These are phyloP conservation scores for Dendrolimus houi DNA, from an alignment of 2,888 invertebrate genomes.

Conservation along the genomic window DNA sequence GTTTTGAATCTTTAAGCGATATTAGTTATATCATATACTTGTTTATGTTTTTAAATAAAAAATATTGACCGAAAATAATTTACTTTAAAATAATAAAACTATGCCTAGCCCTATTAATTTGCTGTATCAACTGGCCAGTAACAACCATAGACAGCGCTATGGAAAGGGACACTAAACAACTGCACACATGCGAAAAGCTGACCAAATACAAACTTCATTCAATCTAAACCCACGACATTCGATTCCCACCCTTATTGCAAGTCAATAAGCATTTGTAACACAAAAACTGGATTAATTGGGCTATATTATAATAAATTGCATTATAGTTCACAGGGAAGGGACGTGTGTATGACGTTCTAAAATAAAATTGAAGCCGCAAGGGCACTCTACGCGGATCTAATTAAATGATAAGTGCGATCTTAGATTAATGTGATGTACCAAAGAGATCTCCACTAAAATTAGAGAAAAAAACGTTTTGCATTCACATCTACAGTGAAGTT, in stretches of 20 bases:
- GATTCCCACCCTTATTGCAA: conserved; percentile 26
- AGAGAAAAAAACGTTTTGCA: conserved; percentile 17
- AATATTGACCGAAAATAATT: too few relatives aligned
- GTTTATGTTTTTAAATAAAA: too few relatives aligned
- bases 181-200: neutral
- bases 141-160: conserved; percentile 31
- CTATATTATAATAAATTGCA: conserved; percentile 26
- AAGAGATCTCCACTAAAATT: conserved; percentile 49
- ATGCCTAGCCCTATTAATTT: conserved; percentile 49
- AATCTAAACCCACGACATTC: conserved; percentile 6
- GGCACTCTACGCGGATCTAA: conserved; percentile 68
- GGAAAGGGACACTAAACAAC: conserved; percentile 1
- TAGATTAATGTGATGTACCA: conserved; percentile 59
- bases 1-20: too few relatives aligned
- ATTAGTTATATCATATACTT: too few relatives aligned
- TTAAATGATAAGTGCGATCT: conserved; percentile 73
- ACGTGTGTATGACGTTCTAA: conserved; percentile 75
- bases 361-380: conserved; percentile 72
- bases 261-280: conserved; percentile 6
- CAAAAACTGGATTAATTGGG: conserved; percentile 10
- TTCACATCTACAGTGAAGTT: conserved; percentile 25
- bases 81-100: too few relatives aligned
- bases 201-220: neutral
- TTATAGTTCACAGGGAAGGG: conserved; percentile 52
- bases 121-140: conserved; percentile 55